Percentiles rank a stretch among this genome's conserved stretches.
Evolutionary conservation across 1,140 invertebrate species (phyloP).

Genomic region (Ectropis grisescens): DNA sequence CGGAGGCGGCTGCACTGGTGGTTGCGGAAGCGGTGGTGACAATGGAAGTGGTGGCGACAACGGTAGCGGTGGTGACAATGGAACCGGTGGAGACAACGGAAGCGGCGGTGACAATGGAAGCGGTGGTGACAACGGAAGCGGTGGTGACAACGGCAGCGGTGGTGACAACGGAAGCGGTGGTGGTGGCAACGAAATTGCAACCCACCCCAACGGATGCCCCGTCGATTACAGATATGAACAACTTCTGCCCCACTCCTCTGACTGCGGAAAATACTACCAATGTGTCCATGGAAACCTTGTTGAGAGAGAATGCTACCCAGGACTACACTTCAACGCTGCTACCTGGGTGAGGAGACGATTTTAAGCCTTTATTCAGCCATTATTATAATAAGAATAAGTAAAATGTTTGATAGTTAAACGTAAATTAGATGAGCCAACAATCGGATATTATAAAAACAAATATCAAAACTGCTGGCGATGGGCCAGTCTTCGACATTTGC

Average conservation of each 20-base stretch:
- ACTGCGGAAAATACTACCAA: slow-evolving; percentile 67
- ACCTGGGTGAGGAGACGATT: slow-evolving; percentile 12
- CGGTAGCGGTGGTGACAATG: neutral
- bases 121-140: too few relatives aligned
- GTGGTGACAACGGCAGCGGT: too few relatives aligned
- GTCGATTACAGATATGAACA: slow-evolving; percentile 15
- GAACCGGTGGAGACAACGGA: neutral
- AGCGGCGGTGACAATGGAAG: neutral
- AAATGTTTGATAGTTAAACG: too few relatives aligned
- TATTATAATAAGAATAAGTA: too few relatives aligned
- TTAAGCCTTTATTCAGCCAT: too few relatives aligned
- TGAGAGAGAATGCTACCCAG: slow-evolving; percentile 4
- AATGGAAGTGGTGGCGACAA: neutral
- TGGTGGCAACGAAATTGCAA: neutral
- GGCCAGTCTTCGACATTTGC: too few relatives aligned
- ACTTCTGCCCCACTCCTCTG: slow-evolving; percentile 44
- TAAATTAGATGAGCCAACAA: too few relatives aligned
- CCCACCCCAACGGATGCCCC: slow-evolving; percentile 20
- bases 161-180: neutral
- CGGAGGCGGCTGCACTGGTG: too few relatives aligned
- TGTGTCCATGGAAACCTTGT: slow-evolving; percentile 52
- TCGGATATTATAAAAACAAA: too few relatives aligned
- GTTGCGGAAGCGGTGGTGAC: neutral
- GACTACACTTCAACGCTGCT: slow-evolving; percentile 11
- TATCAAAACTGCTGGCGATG: too few relatives aligned